These are phyloP conservation scores for Bettongia penicillata DNA, from an alignment of 2,113 vertebrate genomes.

Conservation along the genomic window DNA sequence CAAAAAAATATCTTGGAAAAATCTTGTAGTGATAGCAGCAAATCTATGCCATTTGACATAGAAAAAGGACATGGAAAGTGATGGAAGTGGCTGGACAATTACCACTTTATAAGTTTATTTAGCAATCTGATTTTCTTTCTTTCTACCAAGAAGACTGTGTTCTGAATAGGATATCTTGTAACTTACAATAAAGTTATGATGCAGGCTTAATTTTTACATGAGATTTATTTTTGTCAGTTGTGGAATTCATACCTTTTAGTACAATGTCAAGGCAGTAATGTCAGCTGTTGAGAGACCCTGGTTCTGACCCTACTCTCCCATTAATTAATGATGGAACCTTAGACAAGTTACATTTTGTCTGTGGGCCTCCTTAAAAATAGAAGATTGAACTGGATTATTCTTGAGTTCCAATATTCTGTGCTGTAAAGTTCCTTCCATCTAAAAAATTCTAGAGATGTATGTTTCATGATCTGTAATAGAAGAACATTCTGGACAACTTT, in stretches of 20 bases:
- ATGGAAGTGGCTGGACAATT: neutral
- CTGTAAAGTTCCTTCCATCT: too few relatives aligned
- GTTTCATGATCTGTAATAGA: neutral
- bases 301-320: neutral
- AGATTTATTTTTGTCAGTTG: neutral
- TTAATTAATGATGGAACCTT: neutral
- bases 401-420: neutral
- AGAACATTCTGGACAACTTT: slow-evolving; percentile 44
- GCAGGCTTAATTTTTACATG: neutral
- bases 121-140: neutral
- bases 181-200: neutral
- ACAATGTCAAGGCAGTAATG: neutral
- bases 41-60: neutral
- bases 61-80: neutral
- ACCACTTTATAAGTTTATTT: neutral
- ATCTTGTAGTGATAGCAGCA: neutral
- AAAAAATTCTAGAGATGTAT: neutral
- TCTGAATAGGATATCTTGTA: neutral
- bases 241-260: neutral
- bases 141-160: neutral
- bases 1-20: neutral
- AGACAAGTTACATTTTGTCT: neutral
- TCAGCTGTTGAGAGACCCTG: too few relatives aligned
- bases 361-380: neutral
- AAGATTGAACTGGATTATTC: neutral